Base-by-base conservation (phyloP, 1,140 invertebrate genomes). In the Caerostris extrusa region DNA sequence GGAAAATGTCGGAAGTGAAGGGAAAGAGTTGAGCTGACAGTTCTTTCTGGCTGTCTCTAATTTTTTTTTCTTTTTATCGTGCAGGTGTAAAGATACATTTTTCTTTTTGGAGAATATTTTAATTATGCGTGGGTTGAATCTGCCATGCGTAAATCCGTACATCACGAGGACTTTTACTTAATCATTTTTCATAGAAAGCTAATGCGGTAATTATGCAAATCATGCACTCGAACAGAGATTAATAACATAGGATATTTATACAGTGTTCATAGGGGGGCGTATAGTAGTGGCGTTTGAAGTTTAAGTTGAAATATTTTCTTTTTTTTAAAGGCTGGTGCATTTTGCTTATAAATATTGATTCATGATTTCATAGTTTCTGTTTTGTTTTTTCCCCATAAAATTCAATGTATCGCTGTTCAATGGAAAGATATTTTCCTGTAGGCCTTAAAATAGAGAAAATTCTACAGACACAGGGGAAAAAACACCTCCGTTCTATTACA, bases 61-160 rank as follows among this genome's bases (percentile, higher is more conserved):
- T 10, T 3, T 3, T 50, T 71, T 71, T 71, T 71, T 6, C 69
- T 61, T 12, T 64, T 64, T 10, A 7, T 7, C 19, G 69, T 1
- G 71, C 71, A 77, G 71, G 71, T 77, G 71, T 77, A 12, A 77
- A 77, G 71, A 77, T 77, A 77, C 53, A 5, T 67, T 77, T 77
- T 53, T 53, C 7, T 53, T 12, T 50, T 77, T 8, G 34, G 34
- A 14, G 53, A 50, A 8, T 34, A 77, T 19, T 77, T 12, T 19
- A 34, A 34, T 34, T 34, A 34, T 5, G 12, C 71, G 34, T 77
- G 50, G 53, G 53, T 77, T 77, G 19, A 50, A 77, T 12, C 50
- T 53, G 7, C 34, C 71, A 8, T 10, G 19, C 34, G 14, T 5
- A 67, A 67, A 50, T 77, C 50, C 71, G 71, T 77, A 77, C 19